A percentile compares a stretch with the other conserved stretches of the same genome.
These are phyloP conservation scores for Ctenochaetus hawaiiensis DNA, from an alignment of 2,797 vertebrate species.

Conservation along the genomic window DNA sequence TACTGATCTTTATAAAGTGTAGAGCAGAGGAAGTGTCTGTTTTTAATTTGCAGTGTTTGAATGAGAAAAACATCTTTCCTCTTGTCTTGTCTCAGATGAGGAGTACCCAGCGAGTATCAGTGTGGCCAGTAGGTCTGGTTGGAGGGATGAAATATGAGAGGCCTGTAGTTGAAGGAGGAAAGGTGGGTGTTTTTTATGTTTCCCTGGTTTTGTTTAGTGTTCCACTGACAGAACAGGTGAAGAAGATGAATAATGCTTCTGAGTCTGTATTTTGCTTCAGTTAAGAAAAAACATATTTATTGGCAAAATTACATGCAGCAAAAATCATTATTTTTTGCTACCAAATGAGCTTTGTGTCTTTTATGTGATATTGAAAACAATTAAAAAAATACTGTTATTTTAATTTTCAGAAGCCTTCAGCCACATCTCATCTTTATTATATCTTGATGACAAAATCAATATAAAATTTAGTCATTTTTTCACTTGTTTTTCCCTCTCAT, in stretches of 20 bases:
- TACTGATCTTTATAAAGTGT: accelerated
- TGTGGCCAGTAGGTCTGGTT: conserved; percentile 96
- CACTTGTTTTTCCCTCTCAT: background rate
- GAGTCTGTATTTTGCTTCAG: no score
- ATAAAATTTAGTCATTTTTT: background rate
- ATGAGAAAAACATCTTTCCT: background rate
- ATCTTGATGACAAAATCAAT: background rate
- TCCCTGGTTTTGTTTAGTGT: no score
- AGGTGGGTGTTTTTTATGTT: conserved; percentile 71
- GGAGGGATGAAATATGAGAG: conserved; percentile 93
- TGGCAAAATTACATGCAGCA: no score
- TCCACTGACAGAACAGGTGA: no score
- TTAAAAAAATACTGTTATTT: no score
- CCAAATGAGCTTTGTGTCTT: no score
- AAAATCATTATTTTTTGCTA: no score
- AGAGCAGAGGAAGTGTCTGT: background rate
- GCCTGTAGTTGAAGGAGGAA: conserved; percentile 90
- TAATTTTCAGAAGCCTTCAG: no score
- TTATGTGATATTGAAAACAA: no score
- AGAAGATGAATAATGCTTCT: no score
- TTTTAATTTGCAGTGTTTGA: background rate
- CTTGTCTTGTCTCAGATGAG: conserved; percentile 87
- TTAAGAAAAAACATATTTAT: no score
- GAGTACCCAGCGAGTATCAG: conserved; percentile 89
- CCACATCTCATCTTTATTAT: background rate